Evolutionary conservation across 2,797 vertebrate genomes (phyloP).

Genomic region (Bradypodion ventrale): DNA sequence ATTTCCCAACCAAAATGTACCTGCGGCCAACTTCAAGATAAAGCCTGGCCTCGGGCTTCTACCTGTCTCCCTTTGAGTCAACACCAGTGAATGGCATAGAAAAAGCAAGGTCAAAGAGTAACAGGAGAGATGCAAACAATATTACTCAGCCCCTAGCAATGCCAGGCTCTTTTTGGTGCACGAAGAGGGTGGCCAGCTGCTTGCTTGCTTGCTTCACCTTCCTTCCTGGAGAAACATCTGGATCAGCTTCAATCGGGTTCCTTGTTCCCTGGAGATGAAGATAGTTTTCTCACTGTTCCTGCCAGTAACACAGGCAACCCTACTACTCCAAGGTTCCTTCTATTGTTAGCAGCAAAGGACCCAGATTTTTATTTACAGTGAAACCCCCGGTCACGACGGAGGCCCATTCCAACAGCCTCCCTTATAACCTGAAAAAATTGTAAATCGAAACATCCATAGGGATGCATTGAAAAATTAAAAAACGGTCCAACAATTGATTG

Average conservation of each 20-base stretch:
- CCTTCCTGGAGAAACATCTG: neutral
- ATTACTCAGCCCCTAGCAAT: constrained; percentile 7
- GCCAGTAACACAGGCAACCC: neutral
- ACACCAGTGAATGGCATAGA: neutral
- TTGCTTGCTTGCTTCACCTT: constrained; percentile 12
- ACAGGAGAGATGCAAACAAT: neutral
- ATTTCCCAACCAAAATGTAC: constrained; percentile 7
- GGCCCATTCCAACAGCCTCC: no score
- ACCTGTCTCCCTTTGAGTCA: neutral
- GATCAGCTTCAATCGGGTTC: neutral
- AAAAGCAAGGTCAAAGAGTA: constrained; percentile 8
- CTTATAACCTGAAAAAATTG: no score
- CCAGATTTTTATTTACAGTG: no score
- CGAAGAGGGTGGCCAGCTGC: neutral
- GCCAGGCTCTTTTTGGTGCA: neutral
- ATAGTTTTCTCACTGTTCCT: neutral
- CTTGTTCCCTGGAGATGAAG: neutral
- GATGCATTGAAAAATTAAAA: no score
- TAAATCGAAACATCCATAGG: no score
- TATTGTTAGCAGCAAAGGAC: neutral
- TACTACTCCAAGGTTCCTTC: neutral
- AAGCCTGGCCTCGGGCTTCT: neutral
- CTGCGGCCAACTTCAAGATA: neutral
- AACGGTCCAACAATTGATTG: no score
- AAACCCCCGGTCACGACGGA: no score